Base-by-base conservation (phyloP, 2,797 vertebrate genomes). In the Borostomias antarcticus region DNA sequence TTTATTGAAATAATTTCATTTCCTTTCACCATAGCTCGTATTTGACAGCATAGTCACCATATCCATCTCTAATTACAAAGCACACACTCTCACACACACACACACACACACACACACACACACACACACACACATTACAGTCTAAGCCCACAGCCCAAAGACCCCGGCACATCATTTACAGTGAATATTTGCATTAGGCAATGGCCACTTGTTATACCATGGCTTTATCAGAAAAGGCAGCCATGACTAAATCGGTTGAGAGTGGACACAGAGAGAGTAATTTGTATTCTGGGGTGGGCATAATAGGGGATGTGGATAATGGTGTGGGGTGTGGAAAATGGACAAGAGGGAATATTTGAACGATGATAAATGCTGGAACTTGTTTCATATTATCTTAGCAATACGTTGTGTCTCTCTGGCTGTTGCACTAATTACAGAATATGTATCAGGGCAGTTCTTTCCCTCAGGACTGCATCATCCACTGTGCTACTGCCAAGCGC, bases 241-340 rank as follows among this genome's bases (percentile, higher is more conserved):
- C 65, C 54, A 3, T 69, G 61, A 81, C 64, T 76, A 75, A 81
- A 79, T 40, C 69, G 73, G 82, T 82, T 81, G 69, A 72, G 57
- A 23, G 5, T 15, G 58, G 50, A 75, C 66, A 77, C 17, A 76
- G 77, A 75, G 64, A 77, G 77, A 74, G 51, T 66, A 1, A 73
- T 84, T 72, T 72, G 30, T 76, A 67, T 81, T 78, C 54, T 77
- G 53, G 72, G 66, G 70, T 70, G 58, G 57, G 40, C 70, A 65
- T 78, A 82, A 74, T 45, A n/a, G n/a, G n/a, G n/a, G n/a, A n/a
- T n/a, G n/a, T n/a, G n/a, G n/a, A n/a, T n/a, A n/a, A n/a, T n/a
- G n/a, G n/a, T n/a, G n/a, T n/a, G n/a, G n/a, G n/a, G n/a, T n/a
- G n/a, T n/a, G 17, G 1, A 45, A 45, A 45, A n/a, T 60, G 53